Evolutionary conservation across 2,888 invertebrate genomes (phyloP).

Genomic region (Apamea crenata): DNA sequence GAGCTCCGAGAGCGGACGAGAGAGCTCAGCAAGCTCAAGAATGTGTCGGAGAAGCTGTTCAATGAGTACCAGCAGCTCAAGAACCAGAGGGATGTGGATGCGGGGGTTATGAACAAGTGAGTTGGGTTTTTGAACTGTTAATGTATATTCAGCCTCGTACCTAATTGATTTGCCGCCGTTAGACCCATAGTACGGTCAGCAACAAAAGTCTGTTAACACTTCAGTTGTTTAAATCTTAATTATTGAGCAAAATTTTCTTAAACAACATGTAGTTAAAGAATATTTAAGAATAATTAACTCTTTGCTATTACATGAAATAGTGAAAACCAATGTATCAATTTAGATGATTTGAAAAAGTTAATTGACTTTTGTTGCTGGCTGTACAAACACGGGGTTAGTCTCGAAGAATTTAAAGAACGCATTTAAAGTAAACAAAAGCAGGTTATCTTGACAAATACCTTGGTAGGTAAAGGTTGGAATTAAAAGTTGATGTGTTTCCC

Average conservation of each 20-base stretch:
- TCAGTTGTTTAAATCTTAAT: too few species aligned
- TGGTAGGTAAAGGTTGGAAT: constrained; percentile 31
- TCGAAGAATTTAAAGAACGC: not conserved
- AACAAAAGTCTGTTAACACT: too few species aligned
- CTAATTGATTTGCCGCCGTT: not conserved
- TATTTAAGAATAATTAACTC: too few species aligned
- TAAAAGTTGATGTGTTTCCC: constrained; percentile 33
- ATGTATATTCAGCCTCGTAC: not conserved
- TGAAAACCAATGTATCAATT: too few species aligned
- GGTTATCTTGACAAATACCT: constrained; percentile 48
- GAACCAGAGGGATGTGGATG: constrained; percentile 93
- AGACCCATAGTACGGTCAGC: too few species aligned
- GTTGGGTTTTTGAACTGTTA: constrained; percentile 49
- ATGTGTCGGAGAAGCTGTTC: constrained; percentile 93
- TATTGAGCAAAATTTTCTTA: too few species aligned
- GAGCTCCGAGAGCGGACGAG: constrained; percentile 92
- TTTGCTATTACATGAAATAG: too few species aligned
- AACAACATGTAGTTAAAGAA: too few species aligned
- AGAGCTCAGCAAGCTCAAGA: constrained; percentile 90
- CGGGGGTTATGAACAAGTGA: constrained; percentile 93
- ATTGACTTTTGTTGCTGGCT: too few species aligned
- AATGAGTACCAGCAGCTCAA: constrained; percentile 94
- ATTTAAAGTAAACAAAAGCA: constrained; percentile 7
- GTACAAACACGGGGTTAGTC: too few species aligned
- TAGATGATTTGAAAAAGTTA: too few species aligned